A percentile compares a stretch with the other conserved stretches of the same genome.
These are phyloP conservation scores for Leptinotarsa undecemlineata DNA, from an alignment of 1,140 invertebrate species.

Conservation along the genomic window DNA sequence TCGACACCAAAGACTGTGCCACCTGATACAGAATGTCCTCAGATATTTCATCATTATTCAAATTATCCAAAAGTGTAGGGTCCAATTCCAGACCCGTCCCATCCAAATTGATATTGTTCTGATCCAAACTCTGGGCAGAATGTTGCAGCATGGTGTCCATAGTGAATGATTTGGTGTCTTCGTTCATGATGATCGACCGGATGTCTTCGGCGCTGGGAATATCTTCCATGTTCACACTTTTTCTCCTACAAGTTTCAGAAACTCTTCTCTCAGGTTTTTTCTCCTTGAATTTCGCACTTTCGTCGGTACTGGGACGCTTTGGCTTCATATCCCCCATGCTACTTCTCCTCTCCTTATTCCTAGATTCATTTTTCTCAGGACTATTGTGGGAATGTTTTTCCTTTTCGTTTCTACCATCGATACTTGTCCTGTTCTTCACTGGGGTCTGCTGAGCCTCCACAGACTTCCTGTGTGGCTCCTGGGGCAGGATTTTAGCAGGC, in stretches of 20 bases:
- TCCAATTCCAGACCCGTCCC: constrained; percentile 50
- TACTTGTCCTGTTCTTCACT: constrained; percentile 36
- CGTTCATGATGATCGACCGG: constrained; percentile 48
- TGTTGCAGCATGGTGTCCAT: constrained; percentile 41
- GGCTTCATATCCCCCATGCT: constrained; percentile 28
- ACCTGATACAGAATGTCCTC: constrained; percentile 71
- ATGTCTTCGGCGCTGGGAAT: constrained; percentile 35
- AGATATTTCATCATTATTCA: constrained; percentile 63
- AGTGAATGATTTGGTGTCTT: constrained; percentile 49
- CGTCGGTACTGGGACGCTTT: constrained; percentile 31
- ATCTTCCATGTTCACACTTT: constrained; percentile 12
- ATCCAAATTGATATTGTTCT: constrained; percentile 47
- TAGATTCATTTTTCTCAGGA: constrained; percentile 24
- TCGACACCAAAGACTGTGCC: constrained; percentile 65
- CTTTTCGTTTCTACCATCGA: constrained; percentile 38
- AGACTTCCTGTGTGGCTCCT: constrained; percentile 47
- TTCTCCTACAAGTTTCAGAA: constrained; percentile 20
- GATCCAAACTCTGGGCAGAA: constrained; percentile 16
- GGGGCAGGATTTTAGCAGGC: constrained; percentile 48
- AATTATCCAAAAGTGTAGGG: constrained; percentile 57
- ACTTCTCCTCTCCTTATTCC: constrained; percentile 30
- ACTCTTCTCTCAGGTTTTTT: constrained; percentile 16
- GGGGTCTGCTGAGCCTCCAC: constrained; percentile 30
- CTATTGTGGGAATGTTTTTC: constrained; percentile 8
- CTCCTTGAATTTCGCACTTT: constrained; percentile 24